These are phyloP conservation scores for Madoqua kirkii DNA, from an alignment of 2,113 vertebrate genomes.

Conservation along the genomic window DNA sequence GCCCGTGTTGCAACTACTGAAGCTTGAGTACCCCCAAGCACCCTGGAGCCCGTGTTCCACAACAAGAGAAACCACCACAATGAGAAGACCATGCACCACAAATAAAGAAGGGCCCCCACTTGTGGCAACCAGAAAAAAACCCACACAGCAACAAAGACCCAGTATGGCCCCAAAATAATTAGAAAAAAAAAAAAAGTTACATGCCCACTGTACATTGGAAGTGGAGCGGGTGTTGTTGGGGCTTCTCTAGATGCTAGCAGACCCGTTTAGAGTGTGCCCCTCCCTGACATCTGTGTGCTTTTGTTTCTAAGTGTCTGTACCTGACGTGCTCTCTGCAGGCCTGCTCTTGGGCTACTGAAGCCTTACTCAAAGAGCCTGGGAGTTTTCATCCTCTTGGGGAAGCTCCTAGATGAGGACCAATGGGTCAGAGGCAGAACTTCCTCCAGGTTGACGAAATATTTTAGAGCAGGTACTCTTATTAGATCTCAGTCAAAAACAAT, in stretches of 20 bases:
- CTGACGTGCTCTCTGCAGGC: neutral
- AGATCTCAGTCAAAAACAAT: neutral
- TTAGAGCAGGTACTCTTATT: neutral
- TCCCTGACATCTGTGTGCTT: neutral
- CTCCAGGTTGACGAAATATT: neutral
- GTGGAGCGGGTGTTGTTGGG: too few species aligned
- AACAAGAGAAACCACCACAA: neutral
- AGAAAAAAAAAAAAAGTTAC: neutral
- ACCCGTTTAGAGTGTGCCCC: rapidly evolving
- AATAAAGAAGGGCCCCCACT: neutral
- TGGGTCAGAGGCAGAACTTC: neutral
- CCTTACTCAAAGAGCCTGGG: neutral
- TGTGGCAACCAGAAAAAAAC: neutral
- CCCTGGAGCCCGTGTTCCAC: neutral
- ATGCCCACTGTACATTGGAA: neutral
- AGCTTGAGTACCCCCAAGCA: neutral
- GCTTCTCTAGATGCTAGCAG: neutral
- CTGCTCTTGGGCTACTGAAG: neutral
- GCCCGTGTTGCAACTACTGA: neutral
- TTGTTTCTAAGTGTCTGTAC: neutral
- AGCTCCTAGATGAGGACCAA: neutral
- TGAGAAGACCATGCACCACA: neutral
- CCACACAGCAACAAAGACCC: neutral
- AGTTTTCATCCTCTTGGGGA: neutral
- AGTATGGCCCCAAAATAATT: neutral